These are phyloP conservation scores for Listronotus bonariensis DNA, from an alignment of 1,140 invertebrate genomes.

Conservation along the genomic window DNA sequence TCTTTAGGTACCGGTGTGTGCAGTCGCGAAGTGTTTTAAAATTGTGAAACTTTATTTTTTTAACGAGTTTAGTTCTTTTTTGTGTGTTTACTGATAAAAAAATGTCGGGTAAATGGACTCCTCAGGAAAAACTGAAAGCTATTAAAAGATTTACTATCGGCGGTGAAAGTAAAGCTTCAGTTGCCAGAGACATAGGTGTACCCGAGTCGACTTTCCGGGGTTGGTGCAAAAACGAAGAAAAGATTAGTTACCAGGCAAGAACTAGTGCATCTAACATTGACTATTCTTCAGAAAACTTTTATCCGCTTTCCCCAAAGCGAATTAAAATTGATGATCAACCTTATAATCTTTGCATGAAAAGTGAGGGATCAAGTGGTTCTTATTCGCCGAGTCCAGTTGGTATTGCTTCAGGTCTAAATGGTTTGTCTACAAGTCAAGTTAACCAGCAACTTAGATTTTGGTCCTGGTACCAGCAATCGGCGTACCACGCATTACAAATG, in stretches of 20 bases:
- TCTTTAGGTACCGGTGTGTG: neutral
- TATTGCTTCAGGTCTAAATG: slow-evolving; percentile 48
- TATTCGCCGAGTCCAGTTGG: slow-evolving; percentile 50
- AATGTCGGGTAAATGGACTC: slow-evolving; percentile 62
- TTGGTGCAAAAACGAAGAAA: slow-evolving; percentile 84
- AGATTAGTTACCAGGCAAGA: slow-evolving; percentile 71
- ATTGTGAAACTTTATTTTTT: neutral
- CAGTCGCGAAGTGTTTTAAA: slow-evolving; percentile 1
- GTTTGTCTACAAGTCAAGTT: slow-evolving; percentile 33
- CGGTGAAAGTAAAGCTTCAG: slow-evolving; percentile 80
- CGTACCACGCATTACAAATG: slow-evolving; percentile 40
- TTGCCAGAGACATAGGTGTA: slow-evolving; percentile 79
- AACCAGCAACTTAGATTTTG: slow-evolving; percentile 69
- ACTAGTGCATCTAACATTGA: slow-evolving; percentile 53
- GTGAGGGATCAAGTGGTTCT: slow-evolving; percentile 5
- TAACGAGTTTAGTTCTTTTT: slow-evolving; percentile 7
- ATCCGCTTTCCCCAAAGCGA: slow-evolving; percentile 42
- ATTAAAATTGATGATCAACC: slow-evolving; percentile 59
- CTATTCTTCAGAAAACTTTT: neutral
- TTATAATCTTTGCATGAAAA: slow-evolving; percentile 54
- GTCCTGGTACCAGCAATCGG: slow-evolving; percentile 75
- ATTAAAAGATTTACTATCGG: slow-evolving; percentile 79
- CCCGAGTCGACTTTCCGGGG: slow-evolving; percentile 81
- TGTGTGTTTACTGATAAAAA: slow-evolving; percentile 24
- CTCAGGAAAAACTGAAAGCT: slow-evolving; percentile 76